phyloP scores from a whole-genome alignment of 2,113 vertebrate genomes.

The Daboia siamensis region DNA sequence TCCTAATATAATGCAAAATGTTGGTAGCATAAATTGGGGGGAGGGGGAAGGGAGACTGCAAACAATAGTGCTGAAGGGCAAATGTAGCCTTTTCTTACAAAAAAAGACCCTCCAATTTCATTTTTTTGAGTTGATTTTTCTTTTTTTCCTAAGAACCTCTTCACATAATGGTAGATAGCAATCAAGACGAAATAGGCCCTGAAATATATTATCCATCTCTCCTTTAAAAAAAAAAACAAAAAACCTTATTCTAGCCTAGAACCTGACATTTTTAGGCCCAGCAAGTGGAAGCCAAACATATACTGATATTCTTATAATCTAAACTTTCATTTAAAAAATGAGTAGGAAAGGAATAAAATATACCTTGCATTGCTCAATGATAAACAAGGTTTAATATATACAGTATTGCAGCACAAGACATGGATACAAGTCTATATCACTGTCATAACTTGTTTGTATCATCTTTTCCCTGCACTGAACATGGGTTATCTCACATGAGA shows the following conservation, averaged over 20 bases:
- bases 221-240: background rate
- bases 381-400: background rate
- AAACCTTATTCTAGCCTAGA: background rate
- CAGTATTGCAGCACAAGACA: background rate
- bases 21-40: background rate
- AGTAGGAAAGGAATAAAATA: background rate
- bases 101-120: background rate
- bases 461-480: background rate
- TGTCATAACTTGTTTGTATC: background rate
- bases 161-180: background rate
- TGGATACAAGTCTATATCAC: background rate
- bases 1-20: background rate
- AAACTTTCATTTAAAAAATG: background rate
- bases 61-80: background rate
- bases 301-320: background rate
- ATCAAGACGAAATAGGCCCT: background rate
- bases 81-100: background rate
- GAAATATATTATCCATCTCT: background rate
- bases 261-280: background rate
- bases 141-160: background rate
- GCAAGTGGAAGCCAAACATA: background rate
- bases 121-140: background rate
- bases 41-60: background rate
- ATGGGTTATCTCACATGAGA: background rate
- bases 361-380: background rate